phyloP scores from a whole-genome alignment of 2,888 invertebrate genomes.

The Eilema depressum region DNA sequence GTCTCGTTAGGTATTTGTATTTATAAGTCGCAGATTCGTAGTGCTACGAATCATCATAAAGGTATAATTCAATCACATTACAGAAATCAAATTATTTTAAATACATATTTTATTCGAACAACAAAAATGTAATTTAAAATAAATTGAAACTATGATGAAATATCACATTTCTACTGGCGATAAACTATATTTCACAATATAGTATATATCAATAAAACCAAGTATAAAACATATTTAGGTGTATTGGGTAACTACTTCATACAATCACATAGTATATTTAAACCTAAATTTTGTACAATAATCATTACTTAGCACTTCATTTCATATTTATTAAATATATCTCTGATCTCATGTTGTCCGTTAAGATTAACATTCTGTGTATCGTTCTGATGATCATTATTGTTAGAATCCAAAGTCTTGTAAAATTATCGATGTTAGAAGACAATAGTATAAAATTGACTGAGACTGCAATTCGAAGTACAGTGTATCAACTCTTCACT shows the following conservation, averaged over 20 bases:
- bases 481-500: slow-evolving; percentile 62
- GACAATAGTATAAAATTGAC: slow-evolving; percentile 53
- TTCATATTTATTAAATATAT: slow-evolving; percentile 1
- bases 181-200: slow-evolving; percentile 6
- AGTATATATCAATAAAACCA: slow-evolving; percentile 7
- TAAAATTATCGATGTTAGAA: slow-evolving; percentile 52
- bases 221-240: slow-evolving; percentile 3
- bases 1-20: background rate
- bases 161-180: background rate
- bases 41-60: background rate
- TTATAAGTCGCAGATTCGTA: background rate
- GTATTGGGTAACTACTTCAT: slow-evolving; percentile 14
- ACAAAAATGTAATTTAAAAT: background rate
- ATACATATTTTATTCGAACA: background rate
- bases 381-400: slow-evolving; percentile 36
- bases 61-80: background rate
- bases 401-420: slow-evolving; percentile 43
- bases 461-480: slow-evolving; percentile 56
- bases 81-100: background rate
- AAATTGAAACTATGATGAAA: background rate
- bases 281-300: background rate
- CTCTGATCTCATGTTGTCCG: slow-evolving; percentile 35
- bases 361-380: slow-evolving; percentile 35
- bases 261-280: background rate
- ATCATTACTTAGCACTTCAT: background rate